Percentiles rank a stretch among this genome's conserved stretches.
Conservation (phyloP, 2,113 vertebrate species). For the Pitta sordida region DNA sequence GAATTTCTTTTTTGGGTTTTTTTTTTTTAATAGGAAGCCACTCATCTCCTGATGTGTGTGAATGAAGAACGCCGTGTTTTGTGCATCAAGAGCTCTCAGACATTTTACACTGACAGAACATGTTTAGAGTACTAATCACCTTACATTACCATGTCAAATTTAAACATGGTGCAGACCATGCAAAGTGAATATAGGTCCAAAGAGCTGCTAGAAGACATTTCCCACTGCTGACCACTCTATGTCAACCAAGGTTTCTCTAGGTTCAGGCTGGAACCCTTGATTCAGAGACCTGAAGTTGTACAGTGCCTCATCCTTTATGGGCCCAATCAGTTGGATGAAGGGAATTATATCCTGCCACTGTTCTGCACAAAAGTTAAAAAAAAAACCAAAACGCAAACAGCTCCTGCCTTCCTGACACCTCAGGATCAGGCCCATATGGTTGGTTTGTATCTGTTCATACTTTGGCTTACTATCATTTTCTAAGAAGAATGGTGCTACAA, state of each 20-base stretch:
- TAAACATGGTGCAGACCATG: not conserved
- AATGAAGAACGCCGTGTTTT: fast-evolving
- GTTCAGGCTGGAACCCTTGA: not conserved
- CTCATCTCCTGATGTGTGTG: fast-evolving
- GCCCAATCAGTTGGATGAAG: not conserved
- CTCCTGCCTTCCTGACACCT: not conserved
- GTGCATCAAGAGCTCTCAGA: not conserved
- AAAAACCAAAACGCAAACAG: no score
- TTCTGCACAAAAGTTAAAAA: not conserved
- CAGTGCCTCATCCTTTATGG: not conserved
- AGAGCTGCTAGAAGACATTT: not conserved
- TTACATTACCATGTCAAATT: not conserved
- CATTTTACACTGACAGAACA: not conserved
- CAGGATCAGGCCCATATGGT: not conserved
- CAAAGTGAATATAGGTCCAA: not conserved
- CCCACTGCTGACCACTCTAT: fast-evolving
- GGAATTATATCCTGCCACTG: not conserved
- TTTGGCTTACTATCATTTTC: not conserved
- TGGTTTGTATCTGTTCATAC: not conserved
- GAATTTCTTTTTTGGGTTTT: no score
- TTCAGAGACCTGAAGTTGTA: not conserved
- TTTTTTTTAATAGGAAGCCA: not conserved
- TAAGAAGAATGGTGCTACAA: not conserved
- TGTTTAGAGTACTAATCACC: not conserved
- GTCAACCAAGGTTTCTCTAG: fast-evolving